These are phyloP conservation scores for Tipula vernalis DNA, from an alignment of 2,888 invertebrate genomes.

Conservation along the genomic window DNA sequence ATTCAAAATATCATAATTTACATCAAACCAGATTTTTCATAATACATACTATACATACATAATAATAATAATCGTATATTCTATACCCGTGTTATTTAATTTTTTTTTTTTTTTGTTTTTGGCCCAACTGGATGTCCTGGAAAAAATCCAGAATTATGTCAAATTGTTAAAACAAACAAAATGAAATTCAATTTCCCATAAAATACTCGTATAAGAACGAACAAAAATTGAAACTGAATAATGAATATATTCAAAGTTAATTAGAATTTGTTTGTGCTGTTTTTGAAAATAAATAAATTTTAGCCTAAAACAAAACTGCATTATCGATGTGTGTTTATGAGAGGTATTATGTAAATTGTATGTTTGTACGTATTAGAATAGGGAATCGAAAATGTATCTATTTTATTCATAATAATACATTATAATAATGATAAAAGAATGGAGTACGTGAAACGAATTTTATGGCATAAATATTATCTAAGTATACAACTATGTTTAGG, in stretches of 20 bases:
- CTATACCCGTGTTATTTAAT: neutral
- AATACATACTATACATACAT: neutral
- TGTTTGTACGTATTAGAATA: neutral
- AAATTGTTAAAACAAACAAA: neutral
- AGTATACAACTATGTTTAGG: neutral
- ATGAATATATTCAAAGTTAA: neutral
- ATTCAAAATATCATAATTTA: neutral
- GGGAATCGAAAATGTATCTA: neutral
- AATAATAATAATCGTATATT: neutral
- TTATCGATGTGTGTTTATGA: neutral
- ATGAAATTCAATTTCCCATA: neutral
- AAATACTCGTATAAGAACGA: neutral
- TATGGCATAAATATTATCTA: neutral
- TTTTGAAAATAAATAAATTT: neutral
- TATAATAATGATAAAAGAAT: neutral
- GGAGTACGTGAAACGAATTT: neutral
- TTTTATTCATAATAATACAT: neutral
- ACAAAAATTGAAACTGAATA: neutral
- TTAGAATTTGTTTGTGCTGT: neutral
- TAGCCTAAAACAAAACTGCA: neutral
- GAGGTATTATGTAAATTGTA: neutral
- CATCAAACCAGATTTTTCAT: neutral
- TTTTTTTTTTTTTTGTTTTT: neutral
- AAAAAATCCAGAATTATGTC: neutral
- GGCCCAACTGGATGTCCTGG: neutral